Conservation (phyloP, 2,888 invertebrate genomes). For the Nomada hirtipes region DNA sequence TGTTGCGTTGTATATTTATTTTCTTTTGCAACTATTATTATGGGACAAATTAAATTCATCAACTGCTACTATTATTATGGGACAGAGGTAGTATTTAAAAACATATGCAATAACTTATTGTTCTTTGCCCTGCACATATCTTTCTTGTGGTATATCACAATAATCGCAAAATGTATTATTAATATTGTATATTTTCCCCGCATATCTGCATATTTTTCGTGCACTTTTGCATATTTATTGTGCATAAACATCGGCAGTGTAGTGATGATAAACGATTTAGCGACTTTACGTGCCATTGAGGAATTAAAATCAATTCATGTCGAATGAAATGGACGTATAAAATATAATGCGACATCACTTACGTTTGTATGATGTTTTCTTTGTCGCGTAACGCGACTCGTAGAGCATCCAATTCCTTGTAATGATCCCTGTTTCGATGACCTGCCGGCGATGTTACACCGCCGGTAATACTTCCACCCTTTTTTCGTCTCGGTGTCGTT, state of each 20-base stretch:
- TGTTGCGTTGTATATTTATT: background rate
- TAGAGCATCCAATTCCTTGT: constrained; percentile 89
- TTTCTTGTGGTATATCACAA: too few relatives aligned
- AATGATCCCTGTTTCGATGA: constrained; percentile 82
- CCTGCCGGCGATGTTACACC: constrained; percentile 78
- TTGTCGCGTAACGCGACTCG: constrained; percentile 91
- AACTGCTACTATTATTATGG: too few relatives aligned
- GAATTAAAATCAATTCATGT: background rate
- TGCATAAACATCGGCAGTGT: background rate
- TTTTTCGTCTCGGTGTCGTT: constrained; percentile 87
- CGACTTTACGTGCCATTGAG: background rate
- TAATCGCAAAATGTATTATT: too few relatives aligned
- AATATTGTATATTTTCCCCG: too few relatives aligned
- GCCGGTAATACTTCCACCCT: constrained; percentile 84
- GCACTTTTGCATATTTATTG: background rate
- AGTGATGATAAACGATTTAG: background rate
- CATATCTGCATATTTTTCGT: background rate
- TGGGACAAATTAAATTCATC: too few relatives aligned
- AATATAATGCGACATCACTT: constrained; percentile 54
- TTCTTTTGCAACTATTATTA: too few relatives aligned
- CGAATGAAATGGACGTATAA: background rate
- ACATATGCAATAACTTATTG: too few relatives aligned
- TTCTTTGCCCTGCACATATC: too few relatives aligned
- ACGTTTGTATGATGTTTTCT: constrained; percentile 93
- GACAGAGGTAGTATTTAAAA: too few relatives aligned